These are phyloP conservation scores for Drosophila rhopaloa DNA, from an alignment of 1,140 invertebrate species.

Conservation along the genomic window DNA sequence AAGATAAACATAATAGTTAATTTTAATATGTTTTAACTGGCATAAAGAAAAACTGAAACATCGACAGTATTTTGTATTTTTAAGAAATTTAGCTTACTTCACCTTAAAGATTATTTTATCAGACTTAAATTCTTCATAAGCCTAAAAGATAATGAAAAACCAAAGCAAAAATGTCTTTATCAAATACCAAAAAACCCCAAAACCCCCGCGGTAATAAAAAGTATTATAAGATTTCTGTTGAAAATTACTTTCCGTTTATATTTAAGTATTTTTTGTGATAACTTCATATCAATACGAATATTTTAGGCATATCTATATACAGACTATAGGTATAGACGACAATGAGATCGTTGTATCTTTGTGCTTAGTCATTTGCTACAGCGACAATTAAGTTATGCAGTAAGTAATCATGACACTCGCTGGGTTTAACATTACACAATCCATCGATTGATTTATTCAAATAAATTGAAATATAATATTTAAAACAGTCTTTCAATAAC, in stretches of 20 bases:
- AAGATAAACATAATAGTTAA: too few species aligned
- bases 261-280: constrained; percentile 37
- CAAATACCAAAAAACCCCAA: background rate
- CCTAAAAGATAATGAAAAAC: background rate
- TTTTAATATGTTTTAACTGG: too few species aligned
- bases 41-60: too few species aligned
- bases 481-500: constrained; percentile 74
- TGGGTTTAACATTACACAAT: constrained; percentile 50
- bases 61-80: too few species aligned
- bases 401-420: constrained; percentile 52
- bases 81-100: background rate
- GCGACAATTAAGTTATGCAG: constrained; percentile 3
- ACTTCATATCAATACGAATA: constrained; percentile 36
- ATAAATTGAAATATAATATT: constrained; percentile 33
- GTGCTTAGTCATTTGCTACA: constrained; percentile 38
- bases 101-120: background rate
- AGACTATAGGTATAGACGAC: constrained; percentile 35
- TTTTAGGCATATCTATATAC: constrained; percentile 15
- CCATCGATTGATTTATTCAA: constrained; percentile 49
- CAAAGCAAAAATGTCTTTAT: background rate
- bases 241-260: constrained; percentile 32
- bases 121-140: background rate
- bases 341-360: constrained; percentile 76
- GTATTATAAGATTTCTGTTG: constrained; percentile 21
- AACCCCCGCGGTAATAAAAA: background rate